phyloP scores from a whole-genome alignment of 2,797 vertebrate species.

The Sebastes oblongus region DNA sequence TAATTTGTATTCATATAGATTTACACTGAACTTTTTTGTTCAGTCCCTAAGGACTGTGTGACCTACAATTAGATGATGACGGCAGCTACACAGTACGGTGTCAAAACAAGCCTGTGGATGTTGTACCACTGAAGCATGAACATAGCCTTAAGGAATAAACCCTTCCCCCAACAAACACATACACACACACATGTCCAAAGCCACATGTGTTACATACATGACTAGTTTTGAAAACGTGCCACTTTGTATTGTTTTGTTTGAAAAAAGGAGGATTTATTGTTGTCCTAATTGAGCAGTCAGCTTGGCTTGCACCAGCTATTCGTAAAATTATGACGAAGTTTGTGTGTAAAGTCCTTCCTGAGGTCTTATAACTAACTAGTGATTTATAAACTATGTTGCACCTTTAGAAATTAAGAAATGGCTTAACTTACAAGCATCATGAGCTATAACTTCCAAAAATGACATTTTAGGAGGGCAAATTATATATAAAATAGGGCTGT shows the following conservation, averaged over 20 bases:
- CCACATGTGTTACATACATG: conserved; percentile 19
- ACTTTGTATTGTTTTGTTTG: conserved; percentile 2
- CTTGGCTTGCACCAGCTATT: neutral
- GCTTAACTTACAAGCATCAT: neutral
- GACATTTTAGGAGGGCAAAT: neutral
- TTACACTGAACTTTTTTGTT: neutral
- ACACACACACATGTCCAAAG: neutral
- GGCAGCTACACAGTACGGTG: conserved; percentile 3
- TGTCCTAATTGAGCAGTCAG: neutral
- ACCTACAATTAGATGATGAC: conserved; percentile 19
- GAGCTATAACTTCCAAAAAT: neutral
- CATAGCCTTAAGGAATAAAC: conserved; percentile 17
- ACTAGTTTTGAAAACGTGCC: conserved; percentile 30
- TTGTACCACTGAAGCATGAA: conserved; percentile 44
- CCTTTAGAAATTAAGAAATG: neutral
- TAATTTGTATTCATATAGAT: neutral
- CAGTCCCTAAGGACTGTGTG: neutral
- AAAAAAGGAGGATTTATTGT: neutral
- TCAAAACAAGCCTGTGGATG: conserved; percentile 38
- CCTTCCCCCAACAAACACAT: conserved; percentile 1
- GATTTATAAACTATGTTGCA: too few species aligned
- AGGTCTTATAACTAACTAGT: neutral
- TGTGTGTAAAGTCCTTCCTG: neutral
- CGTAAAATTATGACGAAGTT: neutral
- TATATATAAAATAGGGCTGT: too few species aligned